Percentiles rank a stretch among this genome's conserved stretches.
phyloP scores from a whole-genome alignment of 2,113 vertebrate genomes.

The Xyliphius kryptos region DNA sequence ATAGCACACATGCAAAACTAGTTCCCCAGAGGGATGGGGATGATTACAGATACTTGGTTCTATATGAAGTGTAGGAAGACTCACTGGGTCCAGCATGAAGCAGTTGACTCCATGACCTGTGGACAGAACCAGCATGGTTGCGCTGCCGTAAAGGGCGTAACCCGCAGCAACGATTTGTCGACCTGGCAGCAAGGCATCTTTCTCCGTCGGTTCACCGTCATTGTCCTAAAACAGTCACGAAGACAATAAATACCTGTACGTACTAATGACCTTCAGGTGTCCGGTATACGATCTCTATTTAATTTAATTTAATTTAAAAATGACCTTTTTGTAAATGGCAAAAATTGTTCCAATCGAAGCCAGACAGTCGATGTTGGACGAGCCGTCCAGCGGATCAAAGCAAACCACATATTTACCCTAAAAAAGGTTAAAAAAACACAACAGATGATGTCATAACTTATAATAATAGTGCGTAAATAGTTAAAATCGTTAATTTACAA shows the following conservation, averaged over 20 bases:
- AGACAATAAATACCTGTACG: no score
- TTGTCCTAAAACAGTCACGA: no score
- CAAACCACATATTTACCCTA: slow-evolving; percentile 84
- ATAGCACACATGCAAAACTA: no score
- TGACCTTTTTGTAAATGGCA: slow-evolving; percentile 94
- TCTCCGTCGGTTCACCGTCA: slow-evolving; percentile 69
- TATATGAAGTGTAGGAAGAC: no score
- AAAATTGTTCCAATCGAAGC: slow-evolving; percentile 96
- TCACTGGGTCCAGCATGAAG: slow-evolving; percentile 96
- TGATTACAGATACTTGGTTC: no score
- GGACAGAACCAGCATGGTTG: slow-evolving; percentile 92
- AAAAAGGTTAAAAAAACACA: neutral
- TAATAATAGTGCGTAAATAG: no score
- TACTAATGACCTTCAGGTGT: no score
- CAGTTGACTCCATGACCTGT: slow-evolving; percentile 85
- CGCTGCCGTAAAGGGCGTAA: slow-evolving; percentile 93
- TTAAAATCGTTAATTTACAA: no score
- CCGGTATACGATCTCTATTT: no score
- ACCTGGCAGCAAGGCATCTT: slow-evolving; percentile 84
- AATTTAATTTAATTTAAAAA: no score
- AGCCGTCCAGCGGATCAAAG: slow-evolving; percentile 94
- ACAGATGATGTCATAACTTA: no score
- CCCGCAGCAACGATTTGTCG: slow-evolving; percentile 87
- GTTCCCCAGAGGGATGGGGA: no score
- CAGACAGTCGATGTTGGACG: slow-evolving; percentile 96